phyloP scores from a whole-genome alignment of 2,888 invertebrate species.

The Torymus aiolomorphi region DNA sequence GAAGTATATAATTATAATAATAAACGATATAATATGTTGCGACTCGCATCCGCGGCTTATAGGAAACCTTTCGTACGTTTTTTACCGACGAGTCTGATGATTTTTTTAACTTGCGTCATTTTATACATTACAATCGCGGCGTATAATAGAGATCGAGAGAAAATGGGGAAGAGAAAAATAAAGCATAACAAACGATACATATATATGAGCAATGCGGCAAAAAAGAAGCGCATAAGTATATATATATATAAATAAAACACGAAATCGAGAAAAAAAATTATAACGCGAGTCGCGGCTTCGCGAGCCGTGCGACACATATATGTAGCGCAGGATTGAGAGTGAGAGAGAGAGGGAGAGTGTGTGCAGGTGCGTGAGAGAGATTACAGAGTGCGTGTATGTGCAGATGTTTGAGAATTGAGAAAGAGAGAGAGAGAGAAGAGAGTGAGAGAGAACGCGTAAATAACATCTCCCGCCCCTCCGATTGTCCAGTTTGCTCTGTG shows the following conservation, averaged over 20 bases:
- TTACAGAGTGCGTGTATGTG: too few species aligned
- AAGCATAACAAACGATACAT: conserved; percentile 8
- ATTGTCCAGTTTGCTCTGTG: conserved; percentile 75
- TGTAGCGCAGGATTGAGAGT: conserved; percentile 1
- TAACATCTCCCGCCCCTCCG: conserved; percentile 69
- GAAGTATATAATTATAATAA: conserved; percentile 19
- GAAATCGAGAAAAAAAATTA: background rate
- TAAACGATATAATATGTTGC: conserved; percentile 29
- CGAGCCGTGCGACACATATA: conserved; percentile 55
- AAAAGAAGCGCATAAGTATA: conserved; percentile 18
- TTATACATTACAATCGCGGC: conserved; percentile 63
- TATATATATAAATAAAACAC: background rate
- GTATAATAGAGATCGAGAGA: conserved; percentile 14
- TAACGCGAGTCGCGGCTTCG: conserved; percentile 51
- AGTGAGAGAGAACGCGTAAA: conserved; percentile 58
- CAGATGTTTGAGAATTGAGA: too few species aligned
- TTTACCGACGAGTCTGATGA: conserved; percentile 63
- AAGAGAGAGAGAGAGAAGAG: conserved; percentile 16
- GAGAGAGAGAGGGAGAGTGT: background rate
- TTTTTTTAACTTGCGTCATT: conserved; percentile 66
- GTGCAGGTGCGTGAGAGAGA: conserved; percentile 47
- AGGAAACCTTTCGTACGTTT: conserved; percentile 65
- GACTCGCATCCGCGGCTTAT: conserved; percentile 58
- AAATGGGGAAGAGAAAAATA: conserved; percentile 9
- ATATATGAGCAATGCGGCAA: background rate